These are phyloP conservation scores for Enteromius argenteus DNA, from an alignment of 2,797 vertebrate species.

Conservation along the genomic window DNA sequence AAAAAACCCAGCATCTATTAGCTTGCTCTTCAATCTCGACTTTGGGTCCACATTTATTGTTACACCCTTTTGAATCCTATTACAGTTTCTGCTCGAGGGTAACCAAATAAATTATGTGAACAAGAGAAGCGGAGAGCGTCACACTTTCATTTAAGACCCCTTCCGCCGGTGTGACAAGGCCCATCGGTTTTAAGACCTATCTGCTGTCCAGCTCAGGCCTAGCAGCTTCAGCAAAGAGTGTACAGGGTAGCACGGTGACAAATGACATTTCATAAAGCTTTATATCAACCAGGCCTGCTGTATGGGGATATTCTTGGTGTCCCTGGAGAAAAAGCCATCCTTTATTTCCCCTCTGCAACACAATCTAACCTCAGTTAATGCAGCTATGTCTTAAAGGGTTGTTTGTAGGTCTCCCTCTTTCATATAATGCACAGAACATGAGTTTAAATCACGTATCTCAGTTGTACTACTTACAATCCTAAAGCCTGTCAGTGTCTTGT, in stretches of 20 bases:
- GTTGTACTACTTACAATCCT: neutral
- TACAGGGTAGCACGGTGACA: constrained; percentile 63
- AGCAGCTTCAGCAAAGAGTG: constrained; percentile 60
- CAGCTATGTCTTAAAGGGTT: constrained; percentile 15
- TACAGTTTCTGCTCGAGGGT: neutral
- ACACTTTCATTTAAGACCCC: constrained; percentile 67
- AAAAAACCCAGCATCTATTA: constrained; percentile 20
- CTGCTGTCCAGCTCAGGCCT: constrained; percentile 61
- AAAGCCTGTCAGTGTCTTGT: constrained; percentile 17
- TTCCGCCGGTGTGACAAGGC: constrained; percentile 63
- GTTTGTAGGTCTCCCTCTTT: constrained; percentile 8
- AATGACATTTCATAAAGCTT: constrained; percentile 60
- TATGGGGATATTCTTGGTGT: constrained; percentile 56
- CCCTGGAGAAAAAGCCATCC: constrained; percentile 41
- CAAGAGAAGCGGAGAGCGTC: constrained; percentile 55
- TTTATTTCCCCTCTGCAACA: constrained; percentile 31
- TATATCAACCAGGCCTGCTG: constrained; percentile 48
- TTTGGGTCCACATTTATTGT: constrained; percentile 34
- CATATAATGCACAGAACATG: constrained; percentile 7
- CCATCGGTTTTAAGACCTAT: constrained; percentile 66
- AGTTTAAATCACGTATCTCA: constrained; percentile 22
- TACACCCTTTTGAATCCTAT: constrained; percentile 17
- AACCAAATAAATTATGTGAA: constrained; percentile 55
- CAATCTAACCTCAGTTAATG: constrained; percentile 33
- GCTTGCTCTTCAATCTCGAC: neutral